phyloP scores from a whole-genome alignment of 2,797 vertebrate genomes.

The Cossypha caffra region DNA sequence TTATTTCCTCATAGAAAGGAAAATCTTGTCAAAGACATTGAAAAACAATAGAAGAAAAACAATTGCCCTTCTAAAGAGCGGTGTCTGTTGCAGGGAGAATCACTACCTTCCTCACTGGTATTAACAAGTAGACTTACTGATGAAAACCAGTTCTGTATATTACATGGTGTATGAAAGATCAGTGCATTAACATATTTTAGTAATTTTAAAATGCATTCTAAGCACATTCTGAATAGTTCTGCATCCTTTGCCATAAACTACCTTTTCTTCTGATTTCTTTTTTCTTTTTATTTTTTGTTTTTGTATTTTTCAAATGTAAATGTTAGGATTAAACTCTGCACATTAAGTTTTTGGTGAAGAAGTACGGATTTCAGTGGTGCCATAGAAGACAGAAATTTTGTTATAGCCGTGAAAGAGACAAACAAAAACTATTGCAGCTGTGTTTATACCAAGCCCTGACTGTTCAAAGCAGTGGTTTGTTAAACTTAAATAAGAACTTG shows the following conservation, averaged over 20 bases:
- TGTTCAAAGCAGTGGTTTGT: background rate
- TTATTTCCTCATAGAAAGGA: background rate
- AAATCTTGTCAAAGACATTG: background rate
- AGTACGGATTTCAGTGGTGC: background rate
- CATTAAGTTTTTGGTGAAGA: background rate
- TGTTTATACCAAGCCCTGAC: background rate
- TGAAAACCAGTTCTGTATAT: background rate
- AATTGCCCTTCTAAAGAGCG: background rate
- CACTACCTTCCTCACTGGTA: background rate
- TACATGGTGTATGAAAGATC: background rate
- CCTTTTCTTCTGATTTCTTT: background rate
- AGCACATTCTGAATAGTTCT: background rate
- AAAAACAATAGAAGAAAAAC: background rate
- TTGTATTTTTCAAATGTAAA: background rate
- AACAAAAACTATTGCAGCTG: background rate
- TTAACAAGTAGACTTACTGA: background rate
- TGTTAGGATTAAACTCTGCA: background rate
- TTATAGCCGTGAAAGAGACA: background rate
- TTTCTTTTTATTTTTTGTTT: rapidly evolving
- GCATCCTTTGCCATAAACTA: background rate
- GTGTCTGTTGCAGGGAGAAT: background rate
- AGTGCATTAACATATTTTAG: background rate
- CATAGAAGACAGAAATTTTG: background rate
- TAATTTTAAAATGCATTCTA: background rate
- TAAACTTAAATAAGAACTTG: background rate